phyloP scores from a whole-genome alignment of 2,113 vertebrate genomes.

The Rhadina sibilatrix region DNA sequence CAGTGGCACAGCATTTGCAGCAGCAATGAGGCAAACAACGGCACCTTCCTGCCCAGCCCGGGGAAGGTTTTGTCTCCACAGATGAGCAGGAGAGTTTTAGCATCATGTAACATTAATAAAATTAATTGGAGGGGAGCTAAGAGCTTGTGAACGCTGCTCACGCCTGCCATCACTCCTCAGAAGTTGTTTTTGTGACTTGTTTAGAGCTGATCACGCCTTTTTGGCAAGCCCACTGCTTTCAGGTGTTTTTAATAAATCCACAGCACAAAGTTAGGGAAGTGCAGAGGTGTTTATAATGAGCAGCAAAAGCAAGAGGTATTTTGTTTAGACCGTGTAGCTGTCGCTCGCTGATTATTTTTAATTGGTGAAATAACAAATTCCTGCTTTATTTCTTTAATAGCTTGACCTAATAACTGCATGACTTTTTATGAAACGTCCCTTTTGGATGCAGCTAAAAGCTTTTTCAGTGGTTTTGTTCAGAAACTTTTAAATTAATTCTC shows the following conservation, averaged over 20 bases:
- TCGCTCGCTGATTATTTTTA: not conserved
- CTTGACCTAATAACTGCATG: not conserved
- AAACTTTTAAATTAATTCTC: not conserved
- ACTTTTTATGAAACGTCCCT: not conserved
- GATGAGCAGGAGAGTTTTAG: not conserved
- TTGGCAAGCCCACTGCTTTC: not conserved
- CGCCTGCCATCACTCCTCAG: not conserved
- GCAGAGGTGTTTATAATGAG: not conserved
- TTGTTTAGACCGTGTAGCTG: not conserved
- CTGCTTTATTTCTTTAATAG: conserved; percentile 7
- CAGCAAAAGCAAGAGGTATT: not conserved
- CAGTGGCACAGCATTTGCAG: accelerated
- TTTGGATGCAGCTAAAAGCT: not conserved
- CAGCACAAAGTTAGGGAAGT: not conserved
- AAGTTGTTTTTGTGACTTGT: not conserved
- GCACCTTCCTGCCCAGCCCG: not conserved
- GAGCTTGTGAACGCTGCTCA: not conserved
- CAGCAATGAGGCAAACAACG: not conserved
- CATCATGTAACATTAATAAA: not conserved
- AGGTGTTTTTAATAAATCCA: not conserved
- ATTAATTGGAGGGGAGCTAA: not conserved
- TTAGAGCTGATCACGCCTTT: not conserved
- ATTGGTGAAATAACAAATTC: conserved; percentile 42
- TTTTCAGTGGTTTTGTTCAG: not conserved
- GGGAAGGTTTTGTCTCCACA: not conserved